Evolutionary conservation across 1,140 invertebrate species (phyloP), one percentile per base, ranked within the genome.

Genomic region (Callitettix versicolor): DNA sequence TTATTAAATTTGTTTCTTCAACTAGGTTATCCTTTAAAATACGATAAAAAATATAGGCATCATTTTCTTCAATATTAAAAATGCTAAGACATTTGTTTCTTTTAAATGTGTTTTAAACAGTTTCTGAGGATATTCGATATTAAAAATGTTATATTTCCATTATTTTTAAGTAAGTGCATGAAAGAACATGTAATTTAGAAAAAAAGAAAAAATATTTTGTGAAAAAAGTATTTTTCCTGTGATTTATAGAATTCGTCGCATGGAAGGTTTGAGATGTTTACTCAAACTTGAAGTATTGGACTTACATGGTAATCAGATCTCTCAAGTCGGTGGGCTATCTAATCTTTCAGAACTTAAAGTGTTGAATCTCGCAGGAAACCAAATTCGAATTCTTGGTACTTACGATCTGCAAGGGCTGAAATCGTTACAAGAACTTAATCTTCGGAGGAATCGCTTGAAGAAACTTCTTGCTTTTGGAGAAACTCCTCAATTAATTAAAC

Each of bases 321-420:
- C 73, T 33, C 79, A 78, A 62, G 67, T 86, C 33, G 71, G 75
- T 30, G 81, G 82, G 40, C 67, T 87, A 33, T 74, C 70, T 34
- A 73, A 72, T 58, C 70, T 84, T 36, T 59, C 63, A 3, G 82
- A 89, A 58, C 70, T 95, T 2, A 88, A 93, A 71, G 89, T 94
- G 0, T 72, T 95, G 6, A 95, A 95, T 74, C 76, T 95, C 59
- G 91, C 91, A 34, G 91, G 90, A 1, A 95, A 95, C 71, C 82
- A 86, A 65, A 83, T 95, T 42, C 77, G 81, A 60, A 76, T 74
- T 55, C 81, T 93, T 46, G 81, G 81, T 9, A 72, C 70, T 57
- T 80, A 73, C 67, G 88, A 87, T 65, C 78, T 94, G 33, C 76
- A 81, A 59, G 89, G 90, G 0, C 69, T 94, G 24, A 67, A 73